These are phyloP conservation scores for Chloroceryle amazona DNA, from an alignment of 2,797 vertebrate species.

Conservation along the genomic window DNA sequence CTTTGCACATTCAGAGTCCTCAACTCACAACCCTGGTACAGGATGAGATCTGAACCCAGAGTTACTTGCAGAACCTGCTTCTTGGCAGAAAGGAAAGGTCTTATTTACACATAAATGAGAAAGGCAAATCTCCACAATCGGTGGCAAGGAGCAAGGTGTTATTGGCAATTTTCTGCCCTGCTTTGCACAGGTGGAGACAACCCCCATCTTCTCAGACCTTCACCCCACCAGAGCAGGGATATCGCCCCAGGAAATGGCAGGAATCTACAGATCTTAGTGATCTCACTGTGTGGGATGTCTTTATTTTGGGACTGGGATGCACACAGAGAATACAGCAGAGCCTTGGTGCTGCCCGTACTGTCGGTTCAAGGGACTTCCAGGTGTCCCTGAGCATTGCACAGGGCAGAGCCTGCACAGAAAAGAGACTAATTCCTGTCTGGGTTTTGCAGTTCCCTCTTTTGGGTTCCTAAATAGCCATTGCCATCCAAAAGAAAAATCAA, in stretches of 20 bases:
- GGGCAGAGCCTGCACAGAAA: background rate
- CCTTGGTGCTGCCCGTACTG: background rate
- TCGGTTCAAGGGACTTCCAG: background rate
- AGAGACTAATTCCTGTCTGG: background rate
- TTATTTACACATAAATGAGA: conserved; percentile 56
- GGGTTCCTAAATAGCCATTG: background rate
- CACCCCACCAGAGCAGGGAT: background rate
- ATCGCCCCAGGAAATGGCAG: accelerated
- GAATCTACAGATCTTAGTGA: accelerated
- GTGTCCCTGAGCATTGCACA: accelerated
- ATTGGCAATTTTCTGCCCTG: background rate
- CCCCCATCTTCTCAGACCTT: background rate
- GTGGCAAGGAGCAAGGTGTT: background rate
- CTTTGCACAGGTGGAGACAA: background rate
- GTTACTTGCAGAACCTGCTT: background rate
- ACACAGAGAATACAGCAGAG: accelerated
- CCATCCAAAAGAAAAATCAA: accelerated
- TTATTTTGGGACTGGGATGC: background rate
- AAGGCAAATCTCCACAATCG: background rate
- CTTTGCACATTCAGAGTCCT: background rate
- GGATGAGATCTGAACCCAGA: background rate
- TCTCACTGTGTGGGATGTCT: accelerated
- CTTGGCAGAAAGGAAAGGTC: background rate
- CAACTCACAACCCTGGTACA: background rate
- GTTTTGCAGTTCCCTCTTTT: background rate